phyloP scores from a whole-genome alignment of 2,797 vertebrate species.

The Rhinoraja longicauda region DNA sequence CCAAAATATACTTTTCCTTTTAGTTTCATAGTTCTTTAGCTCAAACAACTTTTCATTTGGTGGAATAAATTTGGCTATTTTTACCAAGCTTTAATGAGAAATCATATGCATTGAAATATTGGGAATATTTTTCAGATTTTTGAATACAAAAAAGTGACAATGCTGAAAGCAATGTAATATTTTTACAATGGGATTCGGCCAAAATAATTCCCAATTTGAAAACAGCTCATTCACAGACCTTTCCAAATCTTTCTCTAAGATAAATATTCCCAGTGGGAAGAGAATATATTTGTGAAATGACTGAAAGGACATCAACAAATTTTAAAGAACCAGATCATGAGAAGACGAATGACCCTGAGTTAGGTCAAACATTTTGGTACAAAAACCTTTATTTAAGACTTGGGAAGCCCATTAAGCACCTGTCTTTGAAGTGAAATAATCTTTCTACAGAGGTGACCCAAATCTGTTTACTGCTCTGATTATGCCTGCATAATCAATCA shows the following conservation, averaged over 20 bases:
- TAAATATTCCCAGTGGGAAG: neutral
- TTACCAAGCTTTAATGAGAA: neutral
- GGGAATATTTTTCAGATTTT: neutral
- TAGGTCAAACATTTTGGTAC: slow-evolving; percentile 23
- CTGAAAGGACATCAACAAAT: neutral
- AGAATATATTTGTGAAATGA: neutral
- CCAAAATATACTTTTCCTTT: neutral
- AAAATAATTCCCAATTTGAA: neutral
- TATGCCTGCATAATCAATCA: slow-evolving; percentile 63
- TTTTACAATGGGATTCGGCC: neutral
- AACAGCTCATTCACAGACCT: neutral
- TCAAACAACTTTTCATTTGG: neutral
- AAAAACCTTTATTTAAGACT: slow-evolving; percentile 33
- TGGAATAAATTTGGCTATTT: neutral
- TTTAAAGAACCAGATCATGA: neutral
- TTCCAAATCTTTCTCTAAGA: neutral
- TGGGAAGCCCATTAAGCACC: slow-evolving; percentile 42
- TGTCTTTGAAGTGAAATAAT: slow-evolving; percentile 57
- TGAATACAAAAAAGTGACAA: neutral
- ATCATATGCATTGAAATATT: neutral
- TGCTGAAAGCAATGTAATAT: neutral
- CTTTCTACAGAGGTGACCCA: slow-evolving; percentile 57
- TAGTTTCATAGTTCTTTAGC: neutral
- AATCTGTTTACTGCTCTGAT: slow-evolving; percentile 63
- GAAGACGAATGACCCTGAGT: neutral